phyloP scores from a whole-genome alignment of 2,888 invertebrate genomes.

The Polyploca ridens region DNA sequence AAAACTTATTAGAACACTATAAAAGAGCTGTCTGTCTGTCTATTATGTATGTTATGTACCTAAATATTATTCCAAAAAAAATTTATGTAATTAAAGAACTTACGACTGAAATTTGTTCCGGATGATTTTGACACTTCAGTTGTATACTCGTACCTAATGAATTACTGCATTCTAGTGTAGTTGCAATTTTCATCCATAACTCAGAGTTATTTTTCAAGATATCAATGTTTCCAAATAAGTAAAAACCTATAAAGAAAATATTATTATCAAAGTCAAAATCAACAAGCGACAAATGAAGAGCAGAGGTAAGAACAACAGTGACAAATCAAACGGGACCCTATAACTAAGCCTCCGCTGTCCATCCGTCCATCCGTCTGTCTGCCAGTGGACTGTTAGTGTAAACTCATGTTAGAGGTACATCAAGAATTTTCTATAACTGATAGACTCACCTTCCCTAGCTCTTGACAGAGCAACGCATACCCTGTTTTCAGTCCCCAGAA shows the following conservation, averaged over 20 bases:
- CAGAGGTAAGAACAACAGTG: no score
- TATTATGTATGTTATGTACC: no score
- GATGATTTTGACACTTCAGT: constrained; percentile 82
- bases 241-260: constrained; percentile 77
- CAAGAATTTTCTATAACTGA: neutral
- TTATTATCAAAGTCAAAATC: neutral
- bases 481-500: constrained; percentile 88
- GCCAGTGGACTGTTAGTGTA: no score
- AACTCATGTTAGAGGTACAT: no score
- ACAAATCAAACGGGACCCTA: no score
- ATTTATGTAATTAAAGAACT: constrained; percentile 35
- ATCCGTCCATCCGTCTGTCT: no score
- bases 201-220: constrained; percentile 74
- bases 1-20: no score
- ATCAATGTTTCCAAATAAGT: constrained; percentile 87
- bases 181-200: constrained; percentile 83
- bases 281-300: no score
- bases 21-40: no score
- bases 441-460: constrained; percentile 73
- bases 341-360: no score
- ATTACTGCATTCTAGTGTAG: constrained; percentile 66
- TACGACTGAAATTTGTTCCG: constrained; percentile 64
- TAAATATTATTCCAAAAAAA: no score
- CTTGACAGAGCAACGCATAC: constrained; percentile 91
- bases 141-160: constrained; percentile 70